Base-by-base conservation (phyloP, 2,888 invertebrate genomes). In the Phlogophora meticulosa region DNA sequence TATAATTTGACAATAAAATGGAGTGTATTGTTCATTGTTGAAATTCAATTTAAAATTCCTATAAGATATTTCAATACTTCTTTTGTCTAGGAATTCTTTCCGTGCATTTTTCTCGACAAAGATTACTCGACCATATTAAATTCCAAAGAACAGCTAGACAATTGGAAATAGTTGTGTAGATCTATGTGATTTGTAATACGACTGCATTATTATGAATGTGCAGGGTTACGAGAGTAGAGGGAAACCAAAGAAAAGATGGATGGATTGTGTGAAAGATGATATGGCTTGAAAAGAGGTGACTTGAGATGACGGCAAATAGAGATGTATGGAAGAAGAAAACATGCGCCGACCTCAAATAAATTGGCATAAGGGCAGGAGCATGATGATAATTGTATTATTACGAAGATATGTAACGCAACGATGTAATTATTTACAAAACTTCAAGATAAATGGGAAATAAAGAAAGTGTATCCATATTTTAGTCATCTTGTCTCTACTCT, bases 41-140 rank as follows among this genome's bases (percentile, higher is more conserved):
- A 22, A 28, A 64, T 40, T 42, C 2, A 36, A 48, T 53, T 64
- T 22, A 42, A 28, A n/a, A 22, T 48, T 53, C 7, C 5, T 13
- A 42, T 22, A 36, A 5, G 28, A 28, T 64, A 42, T 60, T 62
- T 58, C 45, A 49, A 73, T 46, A 20, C 51, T 48, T 22, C 17
- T 63, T 61, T 48, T 40, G 48, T 58, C 42, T 45, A 42, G 15
- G n/a, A 66, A 59, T 46, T 64, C 62, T 7, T 55, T 45, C 34
- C 51, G 28, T 64, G 62, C 52, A 67, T 64, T 81, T 82, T 72
- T 72, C 61, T 62, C 68, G 51, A 63, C 59, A 67, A 55, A 59
- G 60, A 72, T 72, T 76, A 77, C 68, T 55, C 36, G 45, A 66
- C 65, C 72, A 77, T 81, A 85, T 82, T 82, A 82, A 73, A 84